Base-by-base conservation (phyloP, 1,140 invertebrate species). In the Drosophila melanogaster region DNA sequence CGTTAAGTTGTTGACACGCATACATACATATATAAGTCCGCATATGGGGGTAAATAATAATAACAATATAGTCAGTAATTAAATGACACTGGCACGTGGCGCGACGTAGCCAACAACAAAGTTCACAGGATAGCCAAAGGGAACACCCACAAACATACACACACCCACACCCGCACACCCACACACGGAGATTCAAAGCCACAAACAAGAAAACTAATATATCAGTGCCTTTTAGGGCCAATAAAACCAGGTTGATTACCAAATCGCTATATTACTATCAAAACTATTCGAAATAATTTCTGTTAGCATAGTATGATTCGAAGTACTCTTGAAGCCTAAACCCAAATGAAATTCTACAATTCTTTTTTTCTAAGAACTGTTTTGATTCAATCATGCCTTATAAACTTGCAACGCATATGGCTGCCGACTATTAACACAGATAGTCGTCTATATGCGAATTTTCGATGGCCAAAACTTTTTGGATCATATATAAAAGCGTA, bases 61-160 rank as follows among this genome's bases (percentile, higher is more conserved):
- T 72, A 72, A 72, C 83, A 86, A 86, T 87, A 87, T 81, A 72
- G 74, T 77, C 77, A 81, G 83, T 86, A 86, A 86, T 86, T 86
- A 86, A 86, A 87, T 81, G 77, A 73, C 65, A 46, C 35, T 40
- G 79, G 35, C 81, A 83, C 81, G 81, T 86, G 83, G 17, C 81
- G 15, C 43, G 30, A 47, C 43, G 72, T 56, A 65, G 51, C 70
- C 35, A 66, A 49, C 47, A 33, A 17, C 14, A 65, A 67, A 65
- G 64, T 65, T 67, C 37, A 43, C 59, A 62, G 46, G 46, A 41
- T 35, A 7, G 19, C 37, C 37, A 33, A 40, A 24, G 53, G 50
- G 47, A 19, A 50, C 26, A 33, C 33, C 7, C 50, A 14, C 15
- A 35, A 14, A 15, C 15, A 24, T 26, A 58, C 22, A 22, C 19